Evolutionary conservation across 1,140 invertebrate genomes (phyloP), one percentile per base, ranked within the genome.

Genomic region (Pseudomyrmex flavicornis): DNA sequence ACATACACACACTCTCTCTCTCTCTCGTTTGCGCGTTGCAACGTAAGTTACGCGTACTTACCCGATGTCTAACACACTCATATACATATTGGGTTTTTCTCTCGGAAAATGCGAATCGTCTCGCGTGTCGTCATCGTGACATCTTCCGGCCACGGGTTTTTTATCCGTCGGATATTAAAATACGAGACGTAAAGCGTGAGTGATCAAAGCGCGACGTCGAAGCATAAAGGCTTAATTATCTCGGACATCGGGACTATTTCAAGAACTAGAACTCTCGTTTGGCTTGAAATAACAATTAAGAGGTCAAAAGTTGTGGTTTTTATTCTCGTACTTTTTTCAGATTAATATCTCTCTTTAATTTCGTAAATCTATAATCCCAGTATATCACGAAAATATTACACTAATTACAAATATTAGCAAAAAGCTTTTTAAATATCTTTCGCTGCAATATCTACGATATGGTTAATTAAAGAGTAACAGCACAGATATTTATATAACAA

Each of bases 31-130:
- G 35, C 68, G 52, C 75, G 12, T 82, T 76, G 61, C 48, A 56
- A 70, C 10, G 15, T 70, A 79, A 79, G 20, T 88, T 73, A 88
- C 69, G n/a, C 35, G 62, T 66, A 63, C 5, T 8, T 26, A 1
- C 59, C 15, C 61, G 56, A 76, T 74, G 54, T 82, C 65, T 74
- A 46, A 35, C 44, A 26, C 59, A 59, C 54, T 86, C 66, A 59
- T 35, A 35, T 35, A 35, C 35, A 35, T 75, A 76, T 87, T 76
- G 50, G 56, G 15, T 66, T 35, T 56, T 50, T 61, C 65, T 56
- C 48, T 59, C 44, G 59, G 15, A 77, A 52, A 76, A 75, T 54
- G 59, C 44, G n/a, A 79, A 52, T 74, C n/a, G 56, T 73, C 46
- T 66, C 61, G 13, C 22, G 48, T 68, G 50, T 20, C 12, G n/a